Conservation (phyloP, 2,888 invertebrate species). For the Aspidiotus destructor region DNA sequence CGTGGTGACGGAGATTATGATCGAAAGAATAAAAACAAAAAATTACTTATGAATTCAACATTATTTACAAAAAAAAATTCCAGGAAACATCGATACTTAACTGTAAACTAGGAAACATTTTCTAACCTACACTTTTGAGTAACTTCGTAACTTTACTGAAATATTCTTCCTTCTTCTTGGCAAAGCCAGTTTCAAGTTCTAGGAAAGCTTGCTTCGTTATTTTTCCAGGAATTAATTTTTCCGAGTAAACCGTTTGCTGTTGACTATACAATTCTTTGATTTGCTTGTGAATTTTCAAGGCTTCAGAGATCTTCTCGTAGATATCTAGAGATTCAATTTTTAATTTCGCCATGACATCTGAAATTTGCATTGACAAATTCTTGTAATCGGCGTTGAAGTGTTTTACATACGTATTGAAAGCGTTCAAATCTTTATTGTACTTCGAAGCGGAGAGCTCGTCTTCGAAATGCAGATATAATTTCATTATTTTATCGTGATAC, state of each 20-base stretch:
- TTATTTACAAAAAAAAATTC: too few species aligned
- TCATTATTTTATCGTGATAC: conserved; percentile 51
- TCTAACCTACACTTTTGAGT: conserved; percentile 44
- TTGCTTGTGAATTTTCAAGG: conserved; percentile 50
- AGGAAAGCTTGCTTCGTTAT: conserved; percentile 51
- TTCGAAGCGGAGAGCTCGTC: conserved; percentile 53
- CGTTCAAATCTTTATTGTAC: conserved; percentile 49
- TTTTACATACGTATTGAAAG: conserved; percentile 47
- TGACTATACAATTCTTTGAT: conserved; percentile 45
- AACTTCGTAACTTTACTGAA: conserved; percentile 47
- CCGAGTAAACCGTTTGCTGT: conserved; percentile 49
- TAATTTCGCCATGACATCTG: conserved; percentile 47
- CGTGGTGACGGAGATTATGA: too few species aligned
- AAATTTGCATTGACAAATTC: conserved; percentile 47
- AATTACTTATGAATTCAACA: too few species aligned
- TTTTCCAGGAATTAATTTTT: conserved; percentile 53
- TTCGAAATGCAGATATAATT: conserved; percentile 52
- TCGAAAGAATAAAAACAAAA: too few species aligned
- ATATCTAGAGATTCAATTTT: conserved; percentile 52
- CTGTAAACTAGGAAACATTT: background rate
- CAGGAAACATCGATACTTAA: background rate
- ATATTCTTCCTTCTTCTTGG: conserved; percentile 50
- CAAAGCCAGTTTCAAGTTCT: conserved; percentile 48
- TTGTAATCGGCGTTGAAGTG: conserved; percentile 52
- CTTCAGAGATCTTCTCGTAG: conserved; percentile 51